Evolutionary conservation across 2,113 vertebrate genomes (phyloP).

Genomic region (Hippoglossus stenolepis): DNA sequence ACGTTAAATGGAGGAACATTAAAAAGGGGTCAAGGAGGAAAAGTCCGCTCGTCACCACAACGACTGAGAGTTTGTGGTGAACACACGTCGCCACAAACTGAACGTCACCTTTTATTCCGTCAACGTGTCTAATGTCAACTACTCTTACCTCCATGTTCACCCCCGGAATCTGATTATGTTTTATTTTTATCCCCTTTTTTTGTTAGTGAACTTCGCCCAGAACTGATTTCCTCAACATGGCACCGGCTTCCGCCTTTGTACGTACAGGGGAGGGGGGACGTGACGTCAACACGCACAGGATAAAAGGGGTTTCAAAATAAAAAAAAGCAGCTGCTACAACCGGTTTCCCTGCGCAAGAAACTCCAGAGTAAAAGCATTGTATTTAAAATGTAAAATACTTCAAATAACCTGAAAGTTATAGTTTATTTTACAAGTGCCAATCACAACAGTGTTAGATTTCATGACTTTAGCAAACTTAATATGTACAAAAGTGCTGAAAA

Average conservation of each 20-base stretch:
- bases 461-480: too few species aligned
- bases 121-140: constrained; percentile 27
- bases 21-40: background rate
- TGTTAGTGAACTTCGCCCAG: constrained; percentile 69
- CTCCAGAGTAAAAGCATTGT: background rate
- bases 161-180: constrained; percentile 62
- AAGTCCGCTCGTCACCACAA: constrained; percentile 19
- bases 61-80: constrained; percentile 6
- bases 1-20: background rate
- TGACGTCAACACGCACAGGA: constrained; percentile 59
- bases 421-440: too few species aligned
- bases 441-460: too few species aligned
- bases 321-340: background rate
- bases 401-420: too few species aligned
- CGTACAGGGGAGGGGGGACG: constrained; percentile 59
- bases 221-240: constrained; percentile 78
- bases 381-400: background rate
- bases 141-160: constrained; percentile 85
- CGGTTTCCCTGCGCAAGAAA: background rate
- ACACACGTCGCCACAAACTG: background rate
- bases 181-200: constrained; percentile 71
- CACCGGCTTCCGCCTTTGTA: constrained; percentile 74
- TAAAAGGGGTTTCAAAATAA: constrained; percentile 30
- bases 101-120: constrained; percentile 26
- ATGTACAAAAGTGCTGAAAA: too few species aligned